A percentile compares a stretch with the other conserved stretches of the same genome.
phyloP scores from a whole-genome alignment of 1,140 invertebrate genomes.

The Chironomus tepperi region DNA sequence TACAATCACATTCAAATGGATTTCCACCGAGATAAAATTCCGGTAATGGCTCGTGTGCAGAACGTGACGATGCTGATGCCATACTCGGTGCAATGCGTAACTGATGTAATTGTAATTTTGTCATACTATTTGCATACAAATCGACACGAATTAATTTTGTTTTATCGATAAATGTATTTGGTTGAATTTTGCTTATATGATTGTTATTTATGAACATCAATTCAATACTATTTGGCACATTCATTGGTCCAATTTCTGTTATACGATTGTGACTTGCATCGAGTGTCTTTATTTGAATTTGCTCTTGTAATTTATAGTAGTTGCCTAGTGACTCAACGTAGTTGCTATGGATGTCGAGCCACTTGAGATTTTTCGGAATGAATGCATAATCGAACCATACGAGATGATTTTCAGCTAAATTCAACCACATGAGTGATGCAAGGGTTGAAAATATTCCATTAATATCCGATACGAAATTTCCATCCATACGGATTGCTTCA shows the following conservation, averaged over 20 bases:
- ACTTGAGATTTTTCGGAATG: constrained; percentile 65
- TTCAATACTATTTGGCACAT: constrained; percentile 70
- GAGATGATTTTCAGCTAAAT: constrained; percentile 74
- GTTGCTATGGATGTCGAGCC: constrained; percentile 77
- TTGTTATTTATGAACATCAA: constrained; percentile 77
- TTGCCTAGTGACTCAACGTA: constrained; percentile 65
- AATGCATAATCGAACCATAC: constrained; percentile 73
- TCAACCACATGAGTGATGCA: constrained; percentile 67
- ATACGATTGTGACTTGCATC: constrained; percentile 75
- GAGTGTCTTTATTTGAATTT: constrained; percentile 55
- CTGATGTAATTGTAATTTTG: constrained; percentile 67
- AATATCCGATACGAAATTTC: constrained; percentile 68
- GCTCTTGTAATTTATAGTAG: constrained; percentile 54
- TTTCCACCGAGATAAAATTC: constrained; percentile 81
- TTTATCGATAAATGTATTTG: constrained; percentile 71
- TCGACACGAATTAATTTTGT: constrained; percentile 70
- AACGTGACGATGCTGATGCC: constrained; percentile 27
- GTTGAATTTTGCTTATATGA: constrained; percentile 60
- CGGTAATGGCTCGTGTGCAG: constrained; percentile 53
- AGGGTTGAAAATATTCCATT: constrained; percentile 65
- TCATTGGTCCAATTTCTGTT: constrained; percentile 54
- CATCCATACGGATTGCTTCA: constrained; percentile 70
- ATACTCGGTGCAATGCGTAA: constrained; percentile 51
- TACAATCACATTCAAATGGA: constrained; percentile 80
- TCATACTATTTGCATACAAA: constrained; percentile 72